Conservation (phyloP, 2,797 vertebrate species). For the Sciurus vulgaris region DNA sequence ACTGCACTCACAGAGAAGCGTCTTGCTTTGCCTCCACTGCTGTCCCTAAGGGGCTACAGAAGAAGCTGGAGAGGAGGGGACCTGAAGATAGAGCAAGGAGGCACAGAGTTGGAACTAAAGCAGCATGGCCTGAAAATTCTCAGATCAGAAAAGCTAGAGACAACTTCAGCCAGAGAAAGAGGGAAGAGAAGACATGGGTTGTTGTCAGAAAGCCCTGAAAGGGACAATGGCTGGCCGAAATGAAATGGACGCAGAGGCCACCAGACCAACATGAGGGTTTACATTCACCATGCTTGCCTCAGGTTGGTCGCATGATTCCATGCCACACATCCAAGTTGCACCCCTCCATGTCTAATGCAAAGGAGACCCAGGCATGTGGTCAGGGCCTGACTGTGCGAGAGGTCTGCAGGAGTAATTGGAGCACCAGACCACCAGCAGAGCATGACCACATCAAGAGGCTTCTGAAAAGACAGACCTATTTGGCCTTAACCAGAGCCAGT, state of each 20-base stretch:
- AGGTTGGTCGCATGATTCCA: neutral
- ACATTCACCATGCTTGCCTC: neutral
- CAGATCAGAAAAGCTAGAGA: neutral
- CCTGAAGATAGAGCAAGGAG: slow-evolving; percentile 37
- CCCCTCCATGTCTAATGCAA: neutral
- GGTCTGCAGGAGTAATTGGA: neutral
- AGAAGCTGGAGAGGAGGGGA: neutral
- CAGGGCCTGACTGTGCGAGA: neutral
- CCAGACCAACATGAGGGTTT: neutral
- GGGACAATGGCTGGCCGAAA: neutral
- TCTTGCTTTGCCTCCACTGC: slow-evolving; percentile 69
- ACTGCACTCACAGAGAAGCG: slow-evolving; percentile 70
- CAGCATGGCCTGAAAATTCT: neutral
- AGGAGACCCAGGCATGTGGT: neutral
- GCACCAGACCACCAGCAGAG: neutral
- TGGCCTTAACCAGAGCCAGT: neutral
- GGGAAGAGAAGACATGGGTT: neutral
- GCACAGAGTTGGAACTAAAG: slow-evolving; percentile 59
- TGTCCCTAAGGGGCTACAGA: neutral
- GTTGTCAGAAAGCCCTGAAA: neutral
- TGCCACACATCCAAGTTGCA: neutral
- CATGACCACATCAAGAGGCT: neutral
- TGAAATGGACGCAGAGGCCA: neutral
- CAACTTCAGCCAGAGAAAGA: neutral
- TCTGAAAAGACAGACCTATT: neutral